Base-by-base conservation (phyloP, 1,140 invertebrate species). In the Dendroctonus ponderosae region DNA sequence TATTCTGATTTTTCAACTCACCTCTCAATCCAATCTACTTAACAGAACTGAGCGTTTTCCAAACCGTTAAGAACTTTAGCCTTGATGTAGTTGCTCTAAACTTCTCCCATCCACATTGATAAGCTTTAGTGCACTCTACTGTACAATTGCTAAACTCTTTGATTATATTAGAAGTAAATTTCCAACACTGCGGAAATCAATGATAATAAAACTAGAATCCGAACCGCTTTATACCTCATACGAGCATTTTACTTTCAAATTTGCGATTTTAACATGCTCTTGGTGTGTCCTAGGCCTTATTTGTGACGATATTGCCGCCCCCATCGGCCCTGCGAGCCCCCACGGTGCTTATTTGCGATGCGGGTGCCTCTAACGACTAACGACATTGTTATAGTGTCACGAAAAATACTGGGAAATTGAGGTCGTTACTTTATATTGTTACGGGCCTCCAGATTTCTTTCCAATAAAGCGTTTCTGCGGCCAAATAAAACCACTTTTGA, bases 391-490 rank as follows among this genome's bases (percentile, higher is more conserved):
- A 67, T 62, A 57, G 66, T 67, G 66, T 67, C 66, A 67, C 58
- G 66, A 58, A 67, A 67, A 67, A 67, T 67, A 67, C 66, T 62
- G 66, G 64, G 52, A 66, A 67, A 62, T 67, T 51, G 66, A 62
- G 50, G 66, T 67, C 66, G 66, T 67, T 67, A 67, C 66, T 67
- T 67, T 67, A 67, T 67, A 67, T 67, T 67, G 66, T 67, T 62
- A 67, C 66, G 64, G 58, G 66, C 66, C 59, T 57, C 50, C 50
- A 56, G 66, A 62, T 67, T 67, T 67, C 66, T 60, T 66, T 58
- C 57, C 64, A 66, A 66, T 66, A 66, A 66, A 66, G 48, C 48
- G 56, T 66, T 65, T 49, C 62, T 57, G 62, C 43, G 62, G 48
- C 53, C 54, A 58, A 65, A 65, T 65, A 65, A 65, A 65, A 65